Evolutionary conservation across 1,140 invertebrate genomes (phyloP).

Genomic region (Atta texana): DNA sequence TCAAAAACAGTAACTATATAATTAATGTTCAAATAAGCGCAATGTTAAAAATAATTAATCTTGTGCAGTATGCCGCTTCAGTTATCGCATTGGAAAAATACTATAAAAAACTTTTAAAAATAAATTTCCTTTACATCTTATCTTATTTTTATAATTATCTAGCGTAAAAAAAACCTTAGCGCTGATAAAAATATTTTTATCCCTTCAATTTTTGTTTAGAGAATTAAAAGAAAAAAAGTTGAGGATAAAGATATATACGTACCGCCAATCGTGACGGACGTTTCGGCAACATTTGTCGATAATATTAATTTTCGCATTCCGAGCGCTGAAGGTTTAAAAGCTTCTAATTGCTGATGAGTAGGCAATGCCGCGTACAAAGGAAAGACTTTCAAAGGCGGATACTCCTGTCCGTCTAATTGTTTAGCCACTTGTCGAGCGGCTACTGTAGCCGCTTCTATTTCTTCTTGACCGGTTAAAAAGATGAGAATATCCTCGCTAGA

Average conservation of each 20-base stretch:
- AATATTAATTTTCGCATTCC: slow-evolving; percentile 95
- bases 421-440: slow-evolving; percentile 92
- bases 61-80: not conserved
- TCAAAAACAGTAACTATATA: not conserved
- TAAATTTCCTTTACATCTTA: slow-evolving; percentile 8
- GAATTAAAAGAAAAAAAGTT: not conserved
- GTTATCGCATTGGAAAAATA: not conserved
- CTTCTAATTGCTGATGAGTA: slow-evolving; percentile 91
- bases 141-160: slow-evolving; percentile 19
- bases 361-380: slow-evolving; percentile 95
- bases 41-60: slow-evolving; percentile 20
- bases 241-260: slow-evolving; percentile 27
- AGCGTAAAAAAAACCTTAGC: not conserved
- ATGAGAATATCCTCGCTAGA: slow-evolving; percentile 95
- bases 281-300: slow-evolving; percentile 99
- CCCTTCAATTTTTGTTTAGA: not conserved
- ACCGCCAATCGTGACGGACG: slow-evolving; percentile 96
- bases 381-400: slow-evolving; percentile 89
- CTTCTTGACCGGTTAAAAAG: slow-evolving; percentile 99
- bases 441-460: slow-evolving; percentile 96
- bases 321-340: slow-evolving; percentile 89
- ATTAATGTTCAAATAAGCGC: not conserved
- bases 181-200: slow-evolving; percentile 5
- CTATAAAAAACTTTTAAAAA: not conserved
- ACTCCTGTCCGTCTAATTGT: slow-evolving; percentile 87